Conservation (phyloP, 2,113 vertebrate species). For the Pseudopipra pipra region DNA sequence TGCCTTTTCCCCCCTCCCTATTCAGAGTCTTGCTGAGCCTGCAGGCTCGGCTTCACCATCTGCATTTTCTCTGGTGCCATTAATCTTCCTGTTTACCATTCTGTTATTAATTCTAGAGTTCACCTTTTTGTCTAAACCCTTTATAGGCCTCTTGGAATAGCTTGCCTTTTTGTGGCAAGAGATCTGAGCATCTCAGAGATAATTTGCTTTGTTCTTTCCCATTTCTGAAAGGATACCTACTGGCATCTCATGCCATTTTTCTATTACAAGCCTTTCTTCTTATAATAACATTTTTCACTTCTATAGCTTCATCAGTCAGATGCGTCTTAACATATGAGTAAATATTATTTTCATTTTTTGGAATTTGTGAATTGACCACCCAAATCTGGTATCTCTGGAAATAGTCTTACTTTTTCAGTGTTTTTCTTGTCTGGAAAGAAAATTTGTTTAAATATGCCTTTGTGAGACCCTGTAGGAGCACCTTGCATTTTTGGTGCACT, state of each 20-base stretch:
- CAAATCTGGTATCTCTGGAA: neutral
- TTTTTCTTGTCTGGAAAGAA: neutral
- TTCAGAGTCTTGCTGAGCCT: slow-evolving; percentile 63
- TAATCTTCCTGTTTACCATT: slow-evolving; percentile 66
- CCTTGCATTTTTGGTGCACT: slow-evolving; percentile 14
- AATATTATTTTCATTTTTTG: neutral
- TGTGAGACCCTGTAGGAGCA: neutral
- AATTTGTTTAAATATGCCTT: neutral
- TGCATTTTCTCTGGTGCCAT: slow-evolving; percentile 67
- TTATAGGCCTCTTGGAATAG: slow-evolving; percentile 59
- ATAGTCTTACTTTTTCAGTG: neutral
- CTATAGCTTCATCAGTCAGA: neutral
- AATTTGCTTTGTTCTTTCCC: slow-evolving; percentile 38
- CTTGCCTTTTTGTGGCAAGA: slow-evolving; percentile 32
- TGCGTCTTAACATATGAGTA: neutral
- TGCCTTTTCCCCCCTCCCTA: neutral
- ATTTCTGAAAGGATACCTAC: slow-evolving; percentile 40
- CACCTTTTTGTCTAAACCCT: slow-evolving; percentile 64
- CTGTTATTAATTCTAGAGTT: slow-evolving; percentile 66
- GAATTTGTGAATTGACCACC: neutral
- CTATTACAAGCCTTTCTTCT: neutral
- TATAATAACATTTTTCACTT: slow-evolving; percentile 19
- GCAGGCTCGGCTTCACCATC: slow-evolving; percentile 64
- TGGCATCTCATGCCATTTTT: neutral
- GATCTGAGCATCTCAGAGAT: slow-evolving; percentile 9